Percentiles rank a stretch among this genome's conserved stretches.
These are phyloP conservation scores for Pemphigus obesinymphae DNA, from an alignment of 1,140 invertebrate genomes.

Conservation along the genomic window DNA sequence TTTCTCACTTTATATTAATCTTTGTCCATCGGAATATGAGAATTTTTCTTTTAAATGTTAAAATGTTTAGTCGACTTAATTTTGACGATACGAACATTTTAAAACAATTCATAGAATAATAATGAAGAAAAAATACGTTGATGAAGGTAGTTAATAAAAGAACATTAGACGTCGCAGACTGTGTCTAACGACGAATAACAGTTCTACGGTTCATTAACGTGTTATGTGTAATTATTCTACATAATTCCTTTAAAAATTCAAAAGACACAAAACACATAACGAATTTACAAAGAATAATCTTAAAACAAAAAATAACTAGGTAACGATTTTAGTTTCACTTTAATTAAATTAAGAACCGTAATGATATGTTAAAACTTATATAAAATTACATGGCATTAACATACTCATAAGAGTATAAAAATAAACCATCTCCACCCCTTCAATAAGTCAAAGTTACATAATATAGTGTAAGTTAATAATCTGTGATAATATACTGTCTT, in stretches of 20 bases:
- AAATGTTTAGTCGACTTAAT: not conserved
- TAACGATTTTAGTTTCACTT: not conserved
- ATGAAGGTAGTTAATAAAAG: not conserved
- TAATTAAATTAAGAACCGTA: conserved; percentile 11
- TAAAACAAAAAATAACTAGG: not conserved
- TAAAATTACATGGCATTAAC: no score
- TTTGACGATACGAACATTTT: not conserved
- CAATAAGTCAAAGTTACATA: no score
- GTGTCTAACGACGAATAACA: not conserved
- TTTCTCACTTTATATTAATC: not conserved
- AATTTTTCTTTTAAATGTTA: not conserved
- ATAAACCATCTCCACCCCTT: no score
- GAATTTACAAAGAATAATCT: not conserved
- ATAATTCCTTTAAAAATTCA: not conserved
- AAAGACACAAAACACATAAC: not conserved
- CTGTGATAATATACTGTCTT: no score
- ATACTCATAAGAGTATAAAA: no score
- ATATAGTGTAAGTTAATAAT: no score
- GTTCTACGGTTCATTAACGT: not conserved
- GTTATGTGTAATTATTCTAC: not conserved
- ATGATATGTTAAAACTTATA: conserved; percentile 10
- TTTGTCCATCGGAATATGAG: not conserved
- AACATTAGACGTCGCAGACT: not conserved
- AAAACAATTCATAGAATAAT: not conserved
- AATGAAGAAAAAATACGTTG: not conserved